Base-by-base conservation (phyloP, 1,140 invertebrate species). In the Asobara japonica region DNA sequence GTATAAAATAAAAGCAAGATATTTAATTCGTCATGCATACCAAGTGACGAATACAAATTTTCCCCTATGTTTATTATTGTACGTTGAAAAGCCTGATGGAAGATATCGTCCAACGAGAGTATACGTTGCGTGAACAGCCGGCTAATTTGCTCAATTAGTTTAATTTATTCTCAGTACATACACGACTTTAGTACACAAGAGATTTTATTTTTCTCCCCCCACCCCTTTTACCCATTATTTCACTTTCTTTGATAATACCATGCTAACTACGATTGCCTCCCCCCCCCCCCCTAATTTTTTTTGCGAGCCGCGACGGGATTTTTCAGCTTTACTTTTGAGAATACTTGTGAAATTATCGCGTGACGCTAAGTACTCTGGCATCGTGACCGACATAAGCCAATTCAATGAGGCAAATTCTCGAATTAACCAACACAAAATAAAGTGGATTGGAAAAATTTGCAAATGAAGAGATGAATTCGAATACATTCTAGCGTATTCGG, bases 61-160 rank as follows among this genome's bases (percentile, higher is more conserved):
- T 10, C 51, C 4, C 10, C 20, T 13, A 10, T 22, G 18, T 56
- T 25, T 56, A 56, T 56, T 56, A 27, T 56, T 56, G 22, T 56
- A 56, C 51, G 51, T 56, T 56, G 22, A 56, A 56, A 56, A 56
- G 7, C 13, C 51, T 25, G 51, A 56, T 56, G 51, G 51, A 18
- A 56, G 51, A 56, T 56, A 22, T 22, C 5, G 31, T 56, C 13
- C 20, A 51, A 56, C 51, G 51, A 7, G 51, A 56, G 62, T 16
- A 61, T 61, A 29, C 70, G 36, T 81, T 82, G 80, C 82, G 79
- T 81, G 81, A 85, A 84, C 79, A 77, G 76, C 78, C 73, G 80
- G 78, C 79, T 82, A 84, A 86, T 84, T 86, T 83, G 71, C 80
- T 82, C 83, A 82, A 86, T 86, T 84, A 83, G 80, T 81, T 84